Conservation (phyloP, 2,113 vertebrate genomes). For the Regulus satrapa region DNA sequence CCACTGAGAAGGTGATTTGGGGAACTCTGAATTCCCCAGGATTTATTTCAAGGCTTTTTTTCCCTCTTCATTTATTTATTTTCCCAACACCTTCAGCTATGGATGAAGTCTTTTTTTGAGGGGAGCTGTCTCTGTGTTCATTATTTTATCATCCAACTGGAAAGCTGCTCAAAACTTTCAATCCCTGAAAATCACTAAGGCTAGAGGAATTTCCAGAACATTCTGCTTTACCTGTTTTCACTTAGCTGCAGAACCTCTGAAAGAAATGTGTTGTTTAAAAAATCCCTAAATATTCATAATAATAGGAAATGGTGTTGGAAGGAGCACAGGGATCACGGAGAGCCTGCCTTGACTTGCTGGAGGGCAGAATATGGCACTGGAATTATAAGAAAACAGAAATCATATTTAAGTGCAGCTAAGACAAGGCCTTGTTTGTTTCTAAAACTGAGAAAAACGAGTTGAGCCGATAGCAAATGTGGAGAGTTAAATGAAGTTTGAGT, state of each 20-base stretch:
- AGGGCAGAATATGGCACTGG: neutral
- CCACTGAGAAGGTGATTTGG: neutral
- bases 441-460: fast-evolving
- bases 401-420: neutral
- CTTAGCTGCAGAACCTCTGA: neutral
- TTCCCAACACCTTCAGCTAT: neutral
- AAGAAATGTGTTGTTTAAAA: neutral
- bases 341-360: neutral
- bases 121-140: neutral
- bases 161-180: neutral
- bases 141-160: neutral
- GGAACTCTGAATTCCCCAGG: neutral
- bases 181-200: neutral
- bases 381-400: neutral
- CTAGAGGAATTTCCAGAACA: neutral
- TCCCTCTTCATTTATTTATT: neutral
- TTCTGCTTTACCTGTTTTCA: neutral
- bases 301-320: neutral
- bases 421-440: neutral
- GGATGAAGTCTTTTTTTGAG: neutral
- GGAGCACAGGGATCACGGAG: neutral
- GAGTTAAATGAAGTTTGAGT: neutral
- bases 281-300: neutral
- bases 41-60: neutral
- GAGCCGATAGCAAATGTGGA: neutral